Evolutionary conservation across 2,797 vertebrate genomes (phyloP), one percentile per base, ranked within the genome.

Genomic region (Protosalanx chinensis): DNA sequence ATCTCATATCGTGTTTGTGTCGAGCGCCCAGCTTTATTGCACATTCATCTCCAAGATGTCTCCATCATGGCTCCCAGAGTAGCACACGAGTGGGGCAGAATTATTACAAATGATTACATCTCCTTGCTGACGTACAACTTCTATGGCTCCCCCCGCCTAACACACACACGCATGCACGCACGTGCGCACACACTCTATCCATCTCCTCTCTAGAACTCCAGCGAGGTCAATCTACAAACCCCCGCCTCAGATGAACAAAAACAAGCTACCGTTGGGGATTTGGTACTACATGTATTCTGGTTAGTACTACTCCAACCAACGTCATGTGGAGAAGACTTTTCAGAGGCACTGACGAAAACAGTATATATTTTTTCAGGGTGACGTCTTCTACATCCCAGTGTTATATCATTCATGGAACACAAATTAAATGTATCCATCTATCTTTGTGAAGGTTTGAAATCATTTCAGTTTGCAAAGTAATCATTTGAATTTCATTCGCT

Each of bases 61-160:
- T 76, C 72, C 73, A 71, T 85, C 72, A 67, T 63, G 69, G 75
- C 32, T 76, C 70, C 68, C 8, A 15, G 33, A 81, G 76, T 70
- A 75, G 32, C 27, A 67, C 33, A 0, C 18, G 67, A 77, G 72
- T 18, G 23, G 68, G 76, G 73, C 65, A 68, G 75, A 86, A 84
- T 81, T 82, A 87, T 80, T 73, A 70, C 64, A 67, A 65, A 77
- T 63, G 76, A 86, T 88, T 85, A 75, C 80, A 85, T 85, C 77
- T 83, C 18, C 2, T 70, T 64, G 35, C 20, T 75, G 71, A 80
- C 53, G 76, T 79, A 77, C 74, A 75, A 72, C 33, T 33, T 63
- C 37, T 51, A 49, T 59, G 53, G 10, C 64, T 67, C 67, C 72
- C 64, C 30, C 35, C 37, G 18, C 61, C 30, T 15, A 18, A 64